Evolutionary conservation across 1,140 invertebrate genomes (phyloP), one percentile per base, ranked within the genome.

Genomic region (Babylonia areolata): DNA sequence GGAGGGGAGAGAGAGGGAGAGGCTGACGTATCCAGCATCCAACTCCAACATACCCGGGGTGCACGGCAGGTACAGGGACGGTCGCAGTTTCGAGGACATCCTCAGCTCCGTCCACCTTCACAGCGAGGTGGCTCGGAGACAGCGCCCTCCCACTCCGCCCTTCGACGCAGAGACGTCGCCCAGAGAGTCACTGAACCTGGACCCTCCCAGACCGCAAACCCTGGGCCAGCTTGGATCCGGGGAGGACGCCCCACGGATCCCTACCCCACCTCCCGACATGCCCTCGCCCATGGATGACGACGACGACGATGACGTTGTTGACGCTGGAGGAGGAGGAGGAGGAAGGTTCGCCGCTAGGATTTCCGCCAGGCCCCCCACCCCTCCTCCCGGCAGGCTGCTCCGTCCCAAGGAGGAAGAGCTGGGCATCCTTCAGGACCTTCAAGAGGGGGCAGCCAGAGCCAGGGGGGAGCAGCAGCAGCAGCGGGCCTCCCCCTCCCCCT

Each of bases 201-300:
- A 33, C 42, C 78, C 78, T n/a, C 42, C 46, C 28, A 51, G n/a
- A 54, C 78, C 28, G 15, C 23, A 5, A 42, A 80, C 39, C 31
- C 31, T 84, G 3, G 31, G 82, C 23, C 82, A 84, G 64, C 37
- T 58, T 39, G 39, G 40, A 9, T 46, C 69, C 28, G 58, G 28
- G 31, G 33, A 69, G 6, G 46, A 83, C 35, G 28, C 28, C 12
- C 33, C 81, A 3, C 81, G 51, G 35, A 69, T 69, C 37, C 82
- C 82, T 12, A 46, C 64, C n/a, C 82, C 82, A 17, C 64, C 69
- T 23, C 82, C 82, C 35, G 82, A 84, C 69, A 84, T 84, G 23
- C 64, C 82, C 20, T 73, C 64, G 28, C 64, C 78, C 3, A 15
- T n/a, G n/a, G 78, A 80, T 12, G 77, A 79, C 11, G 42, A 39